phyloP scores from a whole-genome alignment of 2,797 vertebrate genomes.

The Cephalopachus bancanus region DNA sequence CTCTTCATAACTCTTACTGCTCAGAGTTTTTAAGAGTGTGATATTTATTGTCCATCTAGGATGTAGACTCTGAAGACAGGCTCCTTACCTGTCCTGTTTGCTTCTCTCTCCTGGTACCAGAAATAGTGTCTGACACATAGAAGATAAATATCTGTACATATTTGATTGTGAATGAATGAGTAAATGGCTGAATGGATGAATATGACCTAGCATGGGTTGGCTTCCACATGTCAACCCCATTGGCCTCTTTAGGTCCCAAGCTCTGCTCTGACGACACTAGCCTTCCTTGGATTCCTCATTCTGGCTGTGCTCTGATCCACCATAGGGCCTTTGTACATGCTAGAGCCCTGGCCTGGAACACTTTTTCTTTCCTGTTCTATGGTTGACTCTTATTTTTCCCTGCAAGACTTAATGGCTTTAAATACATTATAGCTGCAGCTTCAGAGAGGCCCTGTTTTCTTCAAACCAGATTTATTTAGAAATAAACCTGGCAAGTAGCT shows the following conservation, averaged over 20 bases:
- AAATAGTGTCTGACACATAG: background rate
- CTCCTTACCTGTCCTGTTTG: background rate
- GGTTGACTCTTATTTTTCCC: background rate
- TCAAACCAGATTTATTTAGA: constrained; percentile 4
- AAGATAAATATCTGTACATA: background rate
- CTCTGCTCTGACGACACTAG: background rate
- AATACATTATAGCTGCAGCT: background rate
- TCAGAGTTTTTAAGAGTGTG: background rate
- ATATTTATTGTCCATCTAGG: background rate
- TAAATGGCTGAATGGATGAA: background rate
- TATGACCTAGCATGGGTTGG: background rate
- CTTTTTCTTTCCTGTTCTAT: background rate
- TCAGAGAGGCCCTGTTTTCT: background rate
- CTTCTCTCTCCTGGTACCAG: background rate
- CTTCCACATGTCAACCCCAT: background rate
- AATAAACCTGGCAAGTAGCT: constrained; percentile 18
- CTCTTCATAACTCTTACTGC: background rate
- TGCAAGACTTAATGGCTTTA: background rate
- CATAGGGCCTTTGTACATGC: background rate
- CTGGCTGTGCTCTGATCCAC: background rate
- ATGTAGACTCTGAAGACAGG: background rate
- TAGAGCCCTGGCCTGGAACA: background rate
- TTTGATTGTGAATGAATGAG: background rate
- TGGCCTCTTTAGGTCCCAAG: background rate
- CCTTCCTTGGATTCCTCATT: background rate